phyloP scores from a whole-genome alignment of 2,888 invertebrate genomes.

The Rosalia funebris region DNA sequence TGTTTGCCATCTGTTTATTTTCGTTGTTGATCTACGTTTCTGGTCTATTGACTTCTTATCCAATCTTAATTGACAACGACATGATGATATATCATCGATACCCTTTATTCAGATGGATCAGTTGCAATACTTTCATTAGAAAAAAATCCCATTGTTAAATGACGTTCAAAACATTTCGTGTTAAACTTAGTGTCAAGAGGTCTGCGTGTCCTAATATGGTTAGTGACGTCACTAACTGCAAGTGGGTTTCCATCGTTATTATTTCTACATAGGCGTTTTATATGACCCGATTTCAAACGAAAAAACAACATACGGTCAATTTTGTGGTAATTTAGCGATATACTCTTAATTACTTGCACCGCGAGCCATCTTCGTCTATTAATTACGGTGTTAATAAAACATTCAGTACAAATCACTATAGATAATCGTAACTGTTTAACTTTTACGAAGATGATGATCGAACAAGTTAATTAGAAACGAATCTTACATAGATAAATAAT shows the following conservation, averaged over 20 bases:
- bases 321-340: conserved; percentile 20
- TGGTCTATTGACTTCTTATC: neutral
- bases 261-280: conserved; percentile 35
- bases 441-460: conserved; percentile 29
- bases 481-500: conserved; percentile 14
- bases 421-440: too few species aligned
- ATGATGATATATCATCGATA: neutral
- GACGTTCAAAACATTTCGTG: conserved; percentile 30
- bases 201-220: conserved; percentile 47
- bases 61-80: neutral
- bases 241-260: conserved; percentile 44
- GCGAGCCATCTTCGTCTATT: conserved; percentile 1
- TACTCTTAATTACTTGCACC: conserved; percentile 16
- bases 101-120: neutral
- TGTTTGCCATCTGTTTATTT: too few species aligned
- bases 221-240: conserved; percentile 44
- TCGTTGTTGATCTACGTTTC: too few species aligned
- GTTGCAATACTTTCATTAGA: conserved; percentile 4
- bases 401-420: conserved; percentile 23
- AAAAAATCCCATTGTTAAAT: conserved; percentile 29
- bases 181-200: conserved; percentile 33
- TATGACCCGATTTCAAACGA: conserved; percentile 34
- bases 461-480: neutral
- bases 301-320: conserved; percentile 28
- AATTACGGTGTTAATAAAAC: conserved; percentile 7